Evolutionary conservation across 2,888 invertebrate genomes (phyloP).

Genomic region (Acleris sparsana): DNA sequence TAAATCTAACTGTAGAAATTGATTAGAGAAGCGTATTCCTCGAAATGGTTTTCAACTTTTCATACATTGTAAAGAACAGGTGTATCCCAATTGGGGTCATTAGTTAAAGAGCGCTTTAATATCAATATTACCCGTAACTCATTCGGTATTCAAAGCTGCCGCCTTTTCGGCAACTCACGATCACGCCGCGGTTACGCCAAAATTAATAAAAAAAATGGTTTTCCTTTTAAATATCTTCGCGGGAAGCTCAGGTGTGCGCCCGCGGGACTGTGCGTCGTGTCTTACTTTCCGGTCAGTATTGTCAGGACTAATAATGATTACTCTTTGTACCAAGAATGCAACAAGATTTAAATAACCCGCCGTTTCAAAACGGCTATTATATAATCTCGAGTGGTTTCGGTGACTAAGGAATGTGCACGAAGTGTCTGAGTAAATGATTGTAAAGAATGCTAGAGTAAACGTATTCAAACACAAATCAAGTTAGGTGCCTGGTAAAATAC

Average conservation of each 20-base stretch:
- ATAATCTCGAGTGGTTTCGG: constrained; percentile 17
- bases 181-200: constrained; percentile 57
- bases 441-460: no score
- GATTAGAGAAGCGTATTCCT: no score
- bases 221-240: constrained; percentile 63
- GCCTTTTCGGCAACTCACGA: constrained; percentile 60
- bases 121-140: constrained; percentile 27
- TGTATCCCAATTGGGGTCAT: constrained; percentile 14
- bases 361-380: constrained; percentile 41
- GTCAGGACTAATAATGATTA: constrained; percentile 57
- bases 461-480: no score
- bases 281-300: constrained; percentile 68
- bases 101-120: constrained; percentile 25
- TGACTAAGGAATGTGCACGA: background rate
- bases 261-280: constrained; percentile 71
- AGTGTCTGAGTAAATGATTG: no score
- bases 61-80: no score
- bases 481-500: no score
- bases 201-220: constrained; percentile 61
- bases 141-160: constrained; percentile 48
- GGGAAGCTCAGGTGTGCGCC: constrained; percentile 76
- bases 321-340: constrained; percentile 51
- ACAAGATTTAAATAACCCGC: constrained; percentile 53
- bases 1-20: no score
- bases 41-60: no score